Conservation (phyloP, 2,797 vertebrate genomes). For the Pyrocephalus nanus region DNA sequence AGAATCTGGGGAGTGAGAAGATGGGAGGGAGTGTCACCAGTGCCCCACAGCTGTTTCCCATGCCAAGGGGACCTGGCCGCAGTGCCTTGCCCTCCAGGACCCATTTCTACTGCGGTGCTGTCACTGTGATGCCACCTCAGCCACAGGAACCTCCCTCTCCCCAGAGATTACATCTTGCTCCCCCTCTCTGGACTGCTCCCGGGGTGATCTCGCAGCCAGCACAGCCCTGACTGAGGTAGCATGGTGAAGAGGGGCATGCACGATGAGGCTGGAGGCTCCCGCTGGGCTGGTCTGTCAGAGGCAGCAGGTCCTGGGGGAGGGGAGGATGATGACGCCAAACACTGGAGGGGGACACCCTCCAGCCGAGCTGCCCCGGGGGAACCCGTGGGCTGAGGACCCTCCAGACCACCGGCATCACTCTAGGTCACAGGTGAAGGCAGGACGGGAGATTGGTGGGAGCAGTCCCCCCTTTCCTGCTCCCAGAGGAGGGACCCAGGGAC, state of each 20-base stretch:
- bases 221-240: accelerated
- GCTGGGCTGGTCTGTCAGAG: accelerated
- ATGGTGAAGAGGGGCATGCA: background rate
- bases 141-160: background rate
- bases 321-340: background rate
- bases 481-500: accelerated
- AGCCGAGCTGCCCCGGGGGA: accelerated
- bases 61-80: accelerated
- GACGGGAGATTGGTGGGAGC: accelerated
- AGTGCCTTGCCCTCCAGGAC: background rate
- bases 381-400: background rate
- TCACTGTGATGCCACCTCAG: background rate
- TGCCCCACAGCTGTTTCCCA: accelerated
- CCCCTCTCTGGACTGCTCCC: background rate
- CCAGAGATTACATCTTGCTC: background rate
- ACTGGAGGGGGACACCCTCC: accelerated
- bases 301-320: accelerated
- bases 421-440: accelerated
- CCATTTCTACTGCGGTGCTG: accelerated
- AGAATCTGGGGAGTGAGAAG: conserved; percentile 82
- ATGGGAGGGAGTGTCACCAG: background rate
- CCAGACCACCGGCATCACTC: accelerated
- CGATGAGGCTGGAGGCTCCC: background rate
- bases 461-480: accelerated
- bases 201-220: background rate